Base-by-base conservation (phyloP, 2,888 invertebrate species). In the Oconnorella tubifera region DNA sequence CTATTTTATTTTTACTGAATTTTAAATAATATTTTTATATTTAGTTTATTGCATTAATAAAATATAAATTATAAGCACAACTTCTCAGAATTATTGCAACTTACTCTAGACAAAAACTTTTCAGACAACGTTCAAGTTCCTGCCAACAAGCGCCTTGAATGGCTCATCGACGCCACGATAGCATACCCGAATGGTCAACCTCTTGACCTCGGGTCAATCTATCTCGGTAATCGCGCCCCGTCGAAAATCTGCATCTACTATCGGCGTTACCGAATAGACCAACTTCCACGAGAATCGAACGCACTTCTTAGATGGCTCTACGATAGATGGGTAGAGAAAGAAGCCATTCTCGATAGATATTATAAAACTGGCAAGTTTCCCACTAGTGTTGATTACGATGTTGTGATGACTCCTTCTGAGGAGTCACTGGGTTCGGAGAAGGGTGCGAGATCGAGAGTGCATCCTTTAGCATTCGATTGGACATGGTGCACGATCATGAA, bases 161-260 rank as follows among this genome's bases (percentile, higher is more conserved):
- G 92, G 89, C 85, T 96, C 63, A 84, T 96, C 68, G 95, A 96
- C 81, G 88, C 95, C 75, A 96, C 96, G 62, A 89, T 96, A 79
- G 94, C 91, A 51, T 96, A 96, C 84, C 90, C 92, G 1, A 87
- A 91, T 63, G 89, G 90, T 50, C 85, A 88, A 64, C 91, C 93
- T 0, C 82, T 93, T 56, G 90, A 91, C 80, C 85, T 93, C 66
- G 86, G 87, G 59, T 88, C 89, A 66, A 89, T 95, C 66, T 87
- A 91, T 62, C 88, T 89, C 73, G 91, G 91, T 19, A 85, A 86
- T 71, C 85, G 89, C 74, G 85, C 86, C 25, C 86, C 91, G 0
- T 90, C 91, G 78, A 86, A 88, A 76, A 90, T 90, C 28, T 86
- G 88, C 71, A 82, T 92, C 73, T 89, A 91, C 80, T 92, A 91